Conservation (phyloP, 2,797 vertebrate species). For the Neoniphon sammara region DNA sequence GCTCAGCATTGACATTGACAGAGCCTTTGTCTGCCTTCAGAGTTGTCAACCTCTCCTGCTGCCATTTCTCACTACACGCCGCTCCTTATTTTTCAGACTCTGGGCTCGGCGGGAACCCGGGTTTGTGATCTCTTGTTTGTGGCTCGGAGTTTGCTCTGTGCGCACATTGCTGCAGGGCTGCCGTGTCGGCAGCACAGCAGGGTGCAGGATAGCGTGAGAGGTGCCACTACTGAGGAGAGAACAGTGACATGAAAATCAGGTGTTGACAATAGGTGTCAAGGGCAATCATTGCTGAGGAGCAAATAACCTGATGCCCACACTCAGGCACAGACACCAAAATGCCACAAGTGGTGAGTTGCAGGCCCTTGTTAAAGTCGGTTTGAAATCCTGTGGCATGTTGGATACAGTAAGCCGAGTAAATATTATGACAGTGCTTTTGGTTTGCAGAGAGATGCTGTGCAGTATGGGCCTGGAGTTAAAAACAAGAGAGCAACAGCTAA, state of each 20-base stretch:
- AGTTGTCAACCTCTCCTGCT: conserved; percentile 55
- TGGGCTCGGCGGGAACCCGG: conserved; percentile 40
- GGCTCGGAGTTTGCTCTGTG: conserved; percentile 33
- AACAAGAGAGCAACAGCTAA: conserved; percentile 41
- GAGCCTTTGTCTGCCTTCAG: conserved; percentile 42
- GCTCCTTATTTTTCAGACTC: conserved; percentile 28
- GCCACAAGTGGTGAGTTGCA: conserved; percentile 25
- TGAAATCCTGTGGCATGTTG: conserved; percentile 22
- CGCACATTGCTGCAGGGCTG: conserved; percentile 42
- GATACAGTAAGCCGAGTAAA: conserved; percentile 12
- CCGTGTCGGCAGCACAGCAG: conserved; percentile 25
- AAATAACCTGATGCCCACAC: conserved; percentile 15
- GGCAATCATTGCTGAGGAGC: conserved; percentile 35
- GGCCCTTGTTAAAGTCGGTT: conserved; percentile 18
- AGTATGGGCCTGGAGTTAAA: conserved; percentile 16
- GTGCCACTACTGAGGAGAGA: conserved; percentile 8
- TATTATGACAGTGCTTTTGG: conserved; percentile 34
- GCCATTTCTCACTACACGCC: conserved; percentile 10
- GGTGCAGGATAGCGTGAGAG: conserved; percentile 1
- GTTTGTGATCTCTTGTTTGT: conserved; percentile 54
- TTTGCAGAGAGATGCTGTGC: conserved; percentile 20
- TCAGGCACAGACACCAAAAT: conserved; percentile 31
- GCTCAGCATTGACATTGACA: conserved; percentile 26
- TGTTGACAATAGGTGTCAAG: conserved; percentile 33
- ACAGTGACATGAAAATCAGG: conserved; percentile 40